Conservation (phyloP, 2,888 invertebrate genomes). For the Agonum fuliginosum region DNA sequence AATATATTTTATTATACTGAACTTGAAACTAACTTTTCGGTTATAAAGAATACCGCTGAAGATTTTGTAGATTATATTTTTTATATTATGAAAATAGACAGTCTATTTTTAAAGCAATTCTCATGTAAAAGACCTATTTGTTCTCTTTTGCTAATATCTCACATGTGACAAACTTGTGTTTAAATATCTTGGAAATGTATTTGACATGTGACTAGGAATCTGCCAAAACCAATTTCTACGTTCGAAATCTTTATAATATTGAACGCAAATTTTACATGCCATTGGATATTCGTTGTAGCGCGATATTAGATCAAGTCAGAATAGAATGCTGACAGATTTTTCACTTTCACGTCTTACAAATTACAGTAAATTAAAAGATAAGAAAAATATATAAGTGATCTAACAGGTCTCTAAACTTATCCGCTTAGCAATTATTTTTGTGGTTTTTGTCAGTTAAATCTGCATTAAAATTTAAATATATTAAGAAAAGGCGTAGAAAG, state of each 20-base stretch:
- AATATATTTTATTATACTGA: too few relatives aligned
- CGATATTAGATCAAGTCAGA: constrained; percentile 27
- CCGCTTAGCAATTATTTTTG: too few relatives aligned
- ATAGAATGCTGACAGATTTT: too few relatives aligned
- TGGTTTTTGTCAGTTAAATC: too few relatives aligned
- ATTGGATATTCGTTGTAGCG: constrained; percentile 1
- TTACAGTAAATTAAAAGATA: too few relatives aligned
- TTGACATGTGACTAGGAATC: constrained; percentile 36
- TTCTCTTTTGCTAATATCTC: constrained; percentile 10
- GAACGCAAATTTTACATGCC: not conserved
- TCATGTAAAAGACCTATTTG: not conserved
- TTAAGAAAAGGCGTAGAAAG: too few relatives aligned
- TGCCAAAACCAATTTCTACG: constrained; percentile 44
- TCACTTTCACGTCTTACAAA: too few relatives aligned
- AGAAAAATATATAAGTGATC: too few relatives aligned
- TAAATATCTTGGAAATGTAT: constrained; percentile 46
- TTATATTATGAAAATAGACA: not conserved
- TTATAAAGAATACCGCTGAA: too few relatives aligned
- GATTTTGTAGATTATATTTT: not conserved
- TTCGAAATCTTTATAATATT: constrained; percentile 25
- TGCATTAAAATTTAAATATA: too few relatives aligned
- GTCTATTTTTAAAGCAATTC: constrained; percentile 4
- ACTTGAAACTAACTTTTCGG: too few relatives aligned
- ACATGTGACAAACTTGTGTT: constrained; percentile 7
- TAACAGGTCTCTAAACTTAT: too few relatives aligned